These are phyloP conservation scores for Numida meleagris DNA, from an alignment of 2,113 vertebrate genomes.

Conservation along the genomic window DNA sequence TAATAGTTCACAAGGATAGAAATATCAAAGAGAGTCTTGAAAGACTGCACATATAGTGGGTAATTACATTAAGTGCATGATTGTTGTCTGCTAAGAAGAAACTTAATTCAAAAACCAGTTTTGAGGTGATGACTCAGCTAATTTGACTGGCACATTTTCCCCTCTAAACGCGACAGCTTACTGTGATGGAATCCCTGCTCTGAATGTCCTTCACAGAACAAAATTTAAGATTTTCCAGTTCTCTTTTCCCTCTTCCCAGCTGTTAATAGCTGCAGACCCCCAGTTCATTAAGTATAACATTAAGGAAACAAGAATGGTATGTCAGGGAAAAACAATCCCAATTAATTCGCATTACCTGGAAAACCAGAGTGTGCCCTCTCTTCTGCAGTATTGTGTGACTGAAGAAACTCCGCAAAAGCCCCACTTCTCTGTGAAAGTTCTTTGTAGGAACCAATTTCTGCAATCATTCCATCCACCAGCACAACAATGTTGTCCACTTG, in stretches of 20 bases:
- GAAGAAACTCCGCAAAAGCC: slow-evolving; percentile 88
- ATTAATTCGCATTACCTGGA: slow-evolving; percentile 7
- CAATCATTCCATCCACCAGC: slow-evolving; percentile 85
- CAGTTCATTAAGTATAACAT: neutral
- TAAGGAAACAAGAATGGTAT: neutral
- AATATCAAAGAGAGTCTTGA: neutral
- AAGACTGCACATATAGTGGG: neutral
- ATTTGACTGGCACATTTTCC: neutral
- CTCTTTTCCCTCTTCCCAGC: neutral
- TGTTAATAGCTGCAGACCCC: neutral
- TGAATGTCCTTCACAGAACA: neutral
- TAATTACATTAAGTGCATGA: neutral
- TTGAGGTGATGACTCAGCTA: neutral
- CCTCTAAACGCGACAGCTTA: neutral
- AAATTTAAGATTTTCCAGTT: neutral
- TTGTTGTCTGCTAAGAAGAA: neutral
- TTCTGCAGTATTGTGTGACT: neutral
- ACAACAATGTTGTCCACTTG: slow-evolving; percentile 89
- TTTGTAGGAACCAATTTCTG: slow-evolving; percentile 90
- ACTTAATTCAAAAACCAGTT: neutral
- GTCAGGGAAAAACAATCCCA: neutral
- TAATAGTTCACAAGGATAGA: neutral
- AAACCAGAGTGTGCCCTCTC: neutral
- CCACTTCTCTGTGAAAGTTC: slow-evolving; percentile 88
- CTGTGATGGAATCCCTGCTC: neutral